Evolutionary conservation across 2,888 invertebrate genomes (phyloP).

Genomic region (Labia minor): DNA sequence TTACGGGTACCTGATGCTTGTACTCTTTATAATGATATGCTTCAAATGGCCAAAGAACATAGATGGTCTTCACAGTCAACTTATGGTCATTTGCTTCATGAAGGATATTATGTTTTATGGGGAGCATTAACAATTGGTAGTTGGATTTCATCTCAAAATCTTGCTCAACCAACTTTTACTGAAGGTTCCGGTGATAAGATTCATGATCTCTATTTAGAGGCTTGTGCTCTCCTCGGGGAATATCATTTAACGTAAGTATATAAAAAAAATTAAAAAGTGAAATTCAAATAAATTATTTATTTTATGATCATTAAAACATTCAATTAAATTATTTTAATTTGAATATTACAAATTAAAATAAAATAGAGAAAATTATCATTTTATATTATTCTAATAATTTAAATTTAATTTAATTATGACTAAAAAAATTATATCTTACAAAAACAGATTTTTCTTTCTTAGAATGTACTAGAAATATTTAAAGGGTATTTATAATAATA

Average conservation of each 20-base stretch:
- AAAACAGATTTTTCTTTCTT: too few relatives aligned
- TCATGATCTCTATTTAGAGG: constrained; percentile 38
- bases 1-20: constrained; percentile 52
- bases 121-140: constrained; percentile 37
- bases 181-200: constrained; percentile 18
- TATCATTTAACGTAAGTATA: constrained; percentile 37
- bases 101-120: constrained; percentile 58
- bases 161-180: constrained; percentile 29
- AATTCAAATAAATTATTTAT: too few relatives aligned
- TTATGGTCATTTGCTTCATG: constrained; percentile 59
- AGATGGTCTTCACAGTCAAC: constrained; percentile 52
- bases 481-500: too few relatives aligned
- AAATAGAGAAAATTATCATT: too few relatives aligned
- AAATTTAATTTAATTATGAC: too few relatives aligned
- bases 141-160: constrained; percentile 34
- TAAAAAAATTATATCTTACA: too few relatives aligned
- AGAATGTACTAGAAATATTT: too few relatives aligned
- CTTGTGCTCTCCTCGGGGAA: constrained; percentile 47
- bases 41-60: constrained; percentile 53
- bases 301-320: too few relatives aligned
- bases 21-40: constrained; percentile 57
- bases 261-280: too few relatives aligned
- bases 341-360: too few relatives aligned
- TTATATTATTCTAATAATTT: too few relatives aligned
- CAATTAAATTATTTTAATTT: too few relatives aligned